Evolutionary conservation across 2,113 vertebrate genomes (phyloP), one percentile per base, ranked within the genome.

Genomic region (Anarhynchus alexandrinus): DNA sequence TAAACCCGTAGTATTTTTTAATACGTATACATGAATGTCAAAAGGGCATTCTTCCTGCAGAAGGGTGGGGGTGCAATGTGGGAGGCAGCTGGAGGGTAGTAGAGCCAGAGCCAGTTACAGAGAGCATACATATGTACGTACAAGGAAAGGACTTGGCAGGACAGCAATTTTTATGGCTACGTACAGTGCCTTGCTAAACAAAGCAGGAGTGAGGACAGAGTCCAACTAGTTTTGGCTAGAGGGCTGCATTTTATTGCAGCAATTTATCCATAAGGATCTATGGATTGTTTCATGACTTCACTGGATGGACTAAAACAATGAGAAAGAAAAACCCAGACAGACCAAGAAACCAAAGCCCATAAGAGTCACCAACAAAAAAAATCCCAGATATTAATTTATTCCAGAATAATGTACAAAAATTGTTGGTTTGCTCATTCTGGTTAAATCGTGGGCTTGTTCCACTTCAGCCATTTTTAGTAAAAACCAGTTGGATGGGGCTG

Each of bases 101-200:
- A 43, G 61, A 61, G 67, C 26, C 52, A 72, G 76, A n/a, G 55
- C 52, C 40, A 38, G 34, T 38, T 49, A 49, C 20, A 66, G 5
- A 12, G 59, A 62, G 23, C 0, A 0, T 16, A 19, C 5, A 1
- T n/a, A 40, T 0, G 1, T 54, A 57, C 1, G 1, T 25, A 65
- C 40, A 82, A 47, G 70, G 70, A 64, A 85, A 73, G 66, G 27
- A 91, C 38, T 65, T 79, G 73, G 57, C 87, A 94, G 65, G 45
- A 64, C 16, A 49, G 62, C 25, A 49, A 4, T 43, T 96, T 95
- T 88, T 90, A 92, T 80, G 58, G 78, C 87, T 87, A 15, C 2
- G 22, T 15, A 17, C 52, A 82, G 30, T 20, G 20, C 40, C 65
- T 87, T 74, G 69, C 66, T 78, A 85, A 90, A 87, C 65, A 91